phyloP scores from a whole-genome alignment of 2,113 vertebrate genomes.

The Petrocephalus zakoni region DNA sequence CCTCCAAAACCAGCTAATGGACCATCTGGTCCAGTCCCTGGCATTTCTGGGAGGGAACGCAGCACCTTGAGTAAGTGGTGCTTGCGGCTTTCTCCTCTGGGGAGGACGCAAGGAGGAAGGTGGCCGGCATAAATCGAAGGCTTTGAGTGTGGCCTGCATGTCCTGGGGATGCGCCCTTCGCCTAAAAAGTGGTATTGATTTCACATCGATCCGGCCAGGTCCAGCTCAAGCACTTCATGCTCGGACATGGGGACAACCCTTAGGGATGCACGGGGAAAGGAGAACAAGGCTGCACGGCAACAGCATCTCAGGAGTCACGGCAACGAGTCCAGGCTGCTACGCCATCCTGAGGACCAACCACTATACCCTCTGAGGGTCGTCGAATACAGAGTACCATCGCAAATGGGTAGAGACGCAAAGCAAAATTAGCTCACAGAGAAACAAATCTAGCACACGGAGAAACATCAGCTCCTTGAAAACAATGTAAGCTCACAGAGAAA shows the following conservation, averaged over 20 bases:
- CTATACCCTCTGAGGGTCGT: too few species aligned
- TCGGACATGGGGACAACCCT: not conserved
- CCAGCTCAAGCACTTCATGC: not conserved
- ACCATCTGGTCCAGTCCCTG: slow-evolving; percentile 12
- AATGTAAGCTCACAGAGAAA: too few species aligned
- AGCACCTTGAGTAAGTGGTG: not conserved
- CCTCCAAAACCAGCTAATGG: slow-evolving; percentile 13
- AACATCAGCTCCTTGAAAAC: too few species aligned
- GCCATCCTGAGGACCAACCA: too few species aligned
- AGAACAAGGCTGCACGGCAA: not conserved
- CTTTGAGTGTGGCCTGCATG: not conserved
- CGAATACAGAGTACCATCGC: too few species aligned
- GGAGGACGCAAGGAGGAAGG: not conserved
- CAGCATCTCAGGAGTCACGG: too few species aligned
- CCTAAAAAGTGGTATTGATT: not conserved
- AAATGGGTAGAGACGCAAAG: too few species aligned
- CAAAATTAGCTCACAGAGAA: too few species aligned
- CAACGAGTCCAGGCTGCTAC: too few species aligned
- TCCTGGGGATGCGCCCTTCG: not conserved
- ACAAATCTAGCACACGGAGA: too few species aligned
- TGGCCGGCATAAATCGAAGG: not conserved
- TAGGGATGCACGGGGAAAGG: not conserved
- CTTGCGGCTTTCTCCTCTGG: not conserved
- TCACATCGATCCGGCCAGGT: slow-evolving; percentile 2
- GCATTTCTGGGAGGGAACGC: not conserved